Conservation (phyloP, 1,140 invertebrate species). For the Pachypsylla venusta region DNA sequence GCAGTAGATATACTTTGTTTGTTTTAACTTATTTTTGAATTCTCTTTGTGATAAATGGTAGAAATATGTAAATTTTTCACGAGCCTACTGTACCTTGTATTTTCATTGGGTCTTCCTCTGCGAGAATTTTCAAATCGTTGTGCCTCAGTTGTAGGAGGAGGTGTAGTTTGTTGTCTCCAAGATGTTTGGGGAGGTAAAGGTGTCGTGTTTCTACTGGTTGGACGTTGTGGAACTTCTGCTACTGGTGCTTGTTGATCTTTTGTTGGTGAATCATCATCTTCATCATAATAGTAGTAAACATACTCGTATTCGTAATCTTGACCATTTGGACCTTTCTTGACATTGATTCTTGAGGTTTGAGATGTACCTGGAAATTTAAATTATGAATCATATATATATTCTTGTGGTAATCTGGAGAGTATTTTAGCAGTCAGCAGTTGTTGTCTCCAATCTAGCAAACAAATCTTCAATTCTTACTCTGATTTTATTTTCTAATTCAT, state of each 20-base stretch:
- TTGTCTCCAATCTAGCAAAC: too few species aligned
- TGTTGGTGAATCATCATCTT: slow-evolving; percentile 49
- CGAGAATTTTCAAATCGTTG: slow-evolving; percentile 4
- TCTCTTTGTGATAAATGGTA: too few species aligned
- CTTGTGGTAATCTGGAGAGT: too few species aligned
- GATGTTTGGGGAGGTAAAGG: not conserved
- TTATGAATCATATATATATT: too few species aligned
- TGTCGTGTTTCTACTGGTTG: not conserved
- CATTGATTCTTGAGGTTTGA: slow-evolving; percentile 47
- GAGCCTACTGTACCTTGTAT: too few species aligned
- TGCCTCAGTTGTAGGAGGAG: slow-evolving; percentile 10
- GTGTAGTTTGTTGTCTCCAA: slow-evolving; percentile 13
- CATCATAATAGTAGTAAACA: slow-evolving; percentile 79
- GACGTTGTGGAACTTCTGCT: not conserved
- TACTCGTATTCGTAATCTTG: slow-evolving; percentile 85
- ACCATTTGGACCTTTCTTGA: slow-evolving; percentile 77
- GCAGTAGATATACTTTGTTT: too few species aligned
- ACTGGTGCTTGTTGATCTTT: slow-evolving; percentile 2
- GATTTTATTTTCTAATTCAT: too few species aligned
- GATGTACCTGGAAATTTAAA: too few species aligned
- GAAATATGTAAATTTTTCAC: too few species aligned
- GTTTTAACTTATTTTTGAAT: too few species aligned
- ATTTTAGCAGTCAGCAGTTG: too few species aligned
- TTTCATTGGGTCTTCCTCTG: not conserved
- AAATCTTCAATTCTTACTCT: too few species aligned